phyloP scores from a whole-genome alignment of 2,113 vertebrate genomes.

The Chloroceryle aenea region DNA sequence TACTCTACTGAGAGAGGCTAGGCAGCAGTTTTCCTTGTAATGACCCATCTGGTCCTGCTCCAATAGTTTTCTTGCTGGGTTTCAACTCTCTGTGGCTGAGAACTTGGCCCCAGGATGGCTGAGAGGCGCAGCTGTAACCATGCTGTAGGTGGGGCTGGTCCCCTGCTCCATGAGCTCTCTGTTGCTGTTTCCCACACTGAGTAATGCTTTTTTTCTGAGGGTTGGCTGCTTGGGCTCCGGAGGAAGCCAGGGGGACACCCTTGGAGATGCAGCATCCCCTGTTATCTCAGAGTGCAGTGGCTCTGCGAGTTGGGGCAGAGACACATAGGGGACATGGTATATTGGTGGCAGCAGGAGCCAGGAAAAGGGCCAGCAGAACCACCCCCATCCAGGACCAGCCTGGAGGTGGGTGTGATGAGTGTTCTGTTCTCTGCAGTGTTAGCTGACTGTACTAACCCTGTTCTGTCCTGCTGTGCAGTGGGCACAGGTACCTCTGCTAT shows the following conservation, averaged over 20 bases:
- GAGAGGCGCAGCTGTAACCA: background rate
- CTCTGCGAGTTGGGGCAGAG: rapidly evolving
- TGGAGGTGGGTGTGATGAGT: background rate
- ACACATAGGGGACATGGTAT: rapidly evolving
- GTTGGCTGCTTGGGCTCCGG: background rate
- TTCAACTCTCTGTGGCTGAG: background rate
- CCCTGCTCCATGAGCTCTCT: constrained; percentile 30
- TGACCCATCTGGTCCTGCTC: background rate
- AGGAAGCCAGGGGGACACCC: background rate
- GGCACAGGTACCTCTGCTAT: background rate
- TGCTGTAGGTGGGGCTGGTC: constrained; percentile 71
- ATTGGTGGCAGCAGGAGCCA: background rate
- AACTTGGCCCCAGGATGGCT: background rate
- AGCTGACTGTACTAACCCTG: background rate
- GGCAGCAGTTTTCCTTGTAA: background rate
- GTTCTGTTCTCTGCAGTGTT: background rate
- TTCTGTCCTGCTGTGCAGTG: rapidly evolving
- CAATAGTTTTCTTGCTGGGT: background rate
- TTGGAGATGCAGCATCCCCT: background rate
- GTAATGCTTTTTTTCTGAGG: background rate
- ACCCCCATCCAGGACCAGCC: background rate
- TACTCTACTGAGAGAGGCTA: background rate
- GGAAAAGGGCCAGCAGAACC: background rate
- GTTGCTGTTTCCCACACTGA: background rate
- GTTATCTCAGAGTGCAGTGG: background rate